Base-by-base conservation (phyloP, 2,888 invertebrate species). In the Isotomurus palustris region DNA sequence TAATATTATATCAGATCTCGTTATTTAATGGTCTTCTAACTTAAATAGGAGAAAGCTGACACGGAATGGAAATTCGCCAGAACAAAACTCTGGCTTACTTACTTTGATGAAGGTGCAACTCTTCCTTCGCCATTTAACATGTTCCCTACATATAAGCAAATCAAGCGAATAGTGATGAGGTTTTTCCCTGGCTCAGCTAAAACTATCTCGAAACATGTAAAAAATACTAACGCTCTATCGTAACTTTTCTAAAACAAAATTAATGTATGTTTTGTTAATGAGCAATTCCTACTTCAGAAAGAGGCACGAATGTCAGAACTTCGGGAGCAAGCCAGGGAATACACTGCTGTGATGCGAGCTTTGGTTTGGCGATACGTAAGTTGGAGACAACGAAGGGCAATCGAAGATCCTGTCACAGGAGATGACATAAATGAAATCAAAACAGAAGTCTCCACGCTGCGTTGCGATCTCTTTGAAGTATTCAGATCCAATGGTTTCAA, bases 61-160 rank as follows among this genome's bases (percentile, higher is more conserved):
- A 87, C 87, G 0, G 95, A 95, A 76, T 95, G 95, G 95, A 95
- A 95, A 77, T 95, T 94, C 75, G 93, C 95, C 0, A 81, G 95
- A 45, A 92, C 92, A 0, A 87, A 89, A 69, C 78, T 96, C 2
- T 95, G 94, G 93, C 87, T 95, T 84, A 91, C 89, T 72, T 95
- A 92, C 75, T 95, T 96, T 73, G 94, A 94, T 73, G 90, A 88
- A 72, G 86, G 87, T 25, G 86, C 88, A 0, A 94, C 94, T 0
- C 77, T 95, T 32, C 94, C 95, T 0, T 87, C 93, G 0, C 95
- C 95, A 0, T 95, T 95, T 77, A 95, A 95, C 75, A 86, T 94
- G 49, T 78, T 94, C 57, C 94, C 94, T 0, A 88, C 88, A 1
- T 87, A 91, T 0, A 95, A 95, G 75, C 58, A 60, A 48, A 10